Evolutionary conservation across 1,140 invertebrate species (phyloP), one percentile per base, ranked within the genome.

Genomic region (Vollenhovia emeryi): DNA sequence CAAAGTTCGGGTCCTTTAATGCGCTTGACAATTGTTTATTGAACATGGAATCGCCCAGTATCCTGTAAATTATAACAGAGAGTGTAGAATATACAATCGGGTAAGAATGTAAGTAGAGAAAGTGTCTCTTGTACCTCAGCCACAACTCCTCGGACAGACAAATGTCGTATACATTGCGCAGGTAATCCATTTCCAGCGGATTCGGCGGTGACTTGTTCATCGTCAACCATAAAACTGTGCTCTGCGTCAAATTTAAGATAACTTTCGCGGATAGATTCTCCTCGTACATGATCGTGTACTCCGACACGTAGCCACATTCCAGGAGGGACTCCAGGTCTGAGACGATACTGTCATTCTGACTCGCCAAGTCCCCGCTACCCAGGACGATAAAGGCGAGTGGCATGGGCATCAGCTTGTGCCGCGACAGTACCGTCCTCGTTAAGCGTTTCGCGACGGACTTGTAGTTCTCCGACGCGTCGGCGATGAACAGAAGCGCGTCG

Each of bases 121-220:
- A 5, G 1, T 18, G 59, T 24, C 50, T 60, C n/a, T n/a, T n/a
- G n/a, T 91, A 94, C 94, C 95, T 95, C 55, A 96, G 93, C 96
- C 96, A 97, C 33, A 97, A 94, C 92, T 97, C 96, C 86, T 96
- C 96, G 57, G 96, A 96, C 27, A 97, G 93, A 91, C 96, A 95
- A 85, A 95, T 94, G 69, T 95, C 93, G 86, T 96, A 95, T 71
- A 96, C 94, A 9, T 95, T 95, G 87, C 95, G 94, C 0, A 97
- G 89, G 71, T 95, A 93, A 92, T 97, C 95, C 92, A 96, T 95
- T 94, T 96, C 95, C 9, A 97, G 87, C 0, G 95, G 94, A 50
- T 96, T 95, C 11, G 91, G 87, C 62, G 92, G 93, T 43, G 96
- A 94, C 86, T 94, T 95, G 73, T 95, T 96, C 84, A 95, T 95